Conservation (phyloP, 2,113 vertebrate genomes). For the Macheiramphus alcinus region DNA sequence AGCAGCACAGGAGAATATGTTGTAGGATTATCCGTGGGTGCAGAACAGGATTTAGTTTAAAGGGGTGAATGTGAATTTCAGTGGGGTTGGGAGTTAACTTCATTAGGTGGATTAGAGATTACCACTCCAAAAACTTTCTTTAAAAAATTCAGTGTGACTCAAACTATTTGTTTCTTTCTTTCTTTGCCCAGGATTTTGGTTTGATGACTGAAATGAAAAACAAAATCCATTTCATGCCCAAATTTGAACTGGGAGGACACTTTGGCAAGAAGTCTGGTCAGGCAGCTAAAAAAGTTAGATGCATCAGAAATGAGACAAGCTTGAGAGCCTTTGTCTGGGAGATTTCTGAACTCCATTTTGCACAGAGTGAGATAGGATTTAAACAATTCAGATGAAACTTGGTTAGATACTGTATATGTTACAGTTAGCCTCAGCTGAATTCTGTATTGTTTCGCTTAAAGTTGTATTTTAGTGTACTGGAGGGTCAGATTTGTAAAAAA, state of each 20-base stretch:
- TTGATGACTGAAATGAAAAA: not conserved
- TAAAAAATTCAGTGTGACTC: not conserved
- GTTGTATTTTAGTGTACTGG: not conserved
- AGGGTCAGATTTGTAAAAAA: not conserved
- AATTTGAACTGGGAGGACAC: not conserved
- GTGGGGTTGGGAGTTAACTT: not conserved
- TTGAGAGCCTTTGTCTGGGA: not conserved
- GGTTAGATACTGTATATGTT: not conserved
- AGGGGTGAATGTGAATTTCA: not conserved
- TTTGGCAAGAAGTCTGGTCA: not conserved
- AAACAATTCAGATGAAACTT: not conserved
- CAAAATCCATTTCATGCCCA: not conserved
- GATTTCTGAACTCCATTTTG: not conserved
- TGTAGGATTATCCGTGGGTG: not conserved
- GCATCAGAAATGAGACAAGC: not conserved
- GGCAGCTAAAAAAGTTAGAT: not conserved
- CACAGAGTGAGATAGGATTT: not conserved
- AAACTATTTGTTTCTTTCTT: not conserved
- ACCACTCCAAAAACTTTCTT: not conserved
- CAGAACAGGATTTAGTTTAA: not conserved
- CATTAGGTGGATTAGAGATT: not conserved
- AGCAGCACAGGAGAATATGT: not conserved
- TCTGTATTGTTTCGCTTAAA: not conserved
- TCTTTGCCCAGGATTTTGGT: not conserved
- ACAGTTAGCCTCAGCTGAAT: not conserved